Percentiles rank a stretch among this genome's conserved stretches.
phyloP scores from a whole-genome alignment of 2,113 vertebrate species.

The Bubo bubo region DNA sequence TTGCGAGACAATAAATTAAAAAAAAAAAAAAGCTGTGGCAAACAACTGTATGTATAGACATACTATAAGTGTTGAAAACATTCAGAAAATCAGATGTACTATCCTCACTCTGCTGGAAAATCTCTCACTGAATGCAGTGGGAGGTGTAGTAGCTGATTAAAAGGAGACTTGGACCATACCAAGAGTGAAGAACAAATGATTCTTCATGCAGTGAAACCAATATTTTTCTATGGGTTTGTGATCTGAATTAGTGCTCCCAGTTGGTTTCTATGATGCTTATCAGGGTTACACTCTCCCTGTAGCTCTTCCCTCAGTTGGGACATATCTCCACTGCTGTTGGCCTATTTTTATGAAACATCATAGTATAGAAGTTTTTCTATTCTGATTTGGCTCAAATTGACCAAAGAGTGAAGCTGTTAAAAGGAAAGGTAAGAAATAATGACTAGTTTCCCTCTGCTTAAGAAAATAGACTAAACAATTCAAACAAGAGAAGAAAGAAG shows the following conservation, averaged over 20 bases:
- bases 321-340: background rate
- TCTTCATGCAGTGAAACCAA: background rate
- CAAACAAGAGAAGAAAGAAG: background rate
- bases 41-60: fast-evolving
- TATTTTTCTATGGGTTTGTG: background rate
- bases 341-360: background rate
- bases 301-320: background rate
- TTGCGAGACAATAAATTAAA: background rate
- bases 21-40: background rate
- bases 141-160: background rate
- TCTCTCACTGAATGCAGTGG: background rate
- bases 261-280: background rate
- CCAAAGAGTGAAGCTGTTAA: background rate
- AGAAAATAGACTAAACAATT: background rate
- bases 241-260: fast-evolving
- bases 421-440: background rate
- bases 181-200: background rate
- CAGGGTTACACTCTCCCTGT: background rate
- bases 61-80: background rate
- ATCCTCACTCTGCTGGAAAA: background rate
- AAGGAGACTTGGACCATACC: background rate
- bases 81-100: background rate
- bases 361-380: background rate
- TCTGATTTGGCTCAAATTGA: background rate
- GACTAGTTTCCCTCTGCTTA: background rate